Base-by-base conservation (phyloP, 1,140 invertebrate genomes). In the Gryllus bimaculatus region DNA sequence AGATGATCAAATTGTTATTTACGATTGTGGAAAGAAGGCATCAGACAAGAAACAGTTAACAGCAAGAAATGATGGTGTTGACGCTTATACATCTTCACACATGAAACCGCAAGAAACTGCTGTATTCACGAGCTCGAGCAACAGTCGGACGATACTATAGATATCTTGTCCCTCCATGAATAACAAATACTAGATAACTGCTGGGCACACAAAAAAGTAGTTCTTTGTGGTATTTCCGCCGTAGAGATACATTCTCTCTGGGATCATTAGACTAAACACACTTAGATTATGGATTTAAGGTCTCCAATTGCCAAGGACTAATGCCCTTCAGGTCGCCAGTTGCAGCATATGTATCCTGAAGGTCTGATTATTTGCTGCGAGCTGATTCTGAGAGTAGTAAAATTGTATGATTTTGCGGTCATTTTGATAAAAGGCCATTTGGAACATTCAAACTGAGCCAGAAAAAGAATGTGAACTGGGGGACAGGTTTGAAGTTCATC, bases 51-150 rank as follows among this genome's bases (percentile, higher is more conserved):
- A 78, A 97, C 96, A 20, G 92, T 99, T 4, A 99, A 99, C 87
- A 98, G 96, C 80, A 99, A 99, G 87, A 99, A 99, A 85, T 99
- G n/a, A 99, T 90, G 98, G 98, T 79, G 98, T 99, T 48, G 97
- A 99, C 88, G n/a, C 86, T 99, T 66, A 98, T 99, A 82, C 95
- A 98, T n/a, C 84, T 99, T 99, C 84, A 99, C 98, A 48, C 98
- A 99, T n/a, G n/a, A n/a, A n/a, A n/a, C n/a, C 86, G 96, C 97
- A 0, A 96, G 96, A 84, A 98, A 98, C 97, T 76, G 98, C 97
- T n/a, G n/a, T 3, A 96, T 99, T 83, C 98, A 99, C 85, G n/a
- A 97, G 96, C 87, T 99, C 97, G 8, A 99, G 98, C 4, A 99
- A 99, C n/a, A 91, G 92, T 99, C n/a, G 73, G 98, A 99, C 87